Base-by-base conservation (phyloP, 2,797 vertebrate genomes). In the Myotis vivesi region DNA sequence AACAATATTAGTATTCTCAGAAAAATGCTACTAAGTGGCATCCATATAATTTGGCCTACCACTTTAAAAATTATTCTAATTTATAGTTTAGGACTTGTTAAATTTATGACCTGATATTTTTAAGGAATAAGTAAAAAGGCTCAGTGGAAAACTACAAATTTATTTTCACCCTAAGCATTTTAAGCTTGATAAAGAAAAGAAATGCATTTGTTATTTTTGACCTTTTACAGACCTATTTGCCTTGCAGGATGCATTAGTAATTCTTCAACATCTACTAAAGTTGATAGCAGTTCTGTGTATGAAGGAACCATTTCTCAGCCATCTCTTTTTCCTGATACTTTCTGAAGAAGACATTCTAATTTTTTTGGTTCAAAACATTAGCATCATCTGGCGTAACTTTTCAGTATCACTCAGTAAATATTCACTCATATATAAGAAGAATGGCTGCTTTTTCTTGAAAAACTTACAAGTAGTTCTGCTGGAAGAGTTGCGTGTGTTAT, bases 311-410 rank as follows among this genome's bases (percentile, higher is more conserved):
- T 87, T 75, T 88, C 89, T 95, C 94, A 80, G 87, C 64, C 0
- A 38, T 97, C 97, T 96, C 82, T 89, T 69, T 36, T 41, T 71
- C 30, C 91, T 81, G 33, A 57, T 90, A 92, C 92, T 93, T 59
- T 77, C 84, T 41, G 15, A 92, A 92, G 68, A 88, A 95, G 79
- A 95, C 55, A 68, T 84, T 95, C 92, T 46, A 97, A 92, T 96
- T 96, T 92, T 92, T 86, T 92, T 95, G 66, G 85, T 79, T 94
- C 83, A 76, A 75, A 97, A 95, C 15, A n/a, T 91, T 88, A 97
- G 51, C 62, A 72, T 94, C 66, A 71, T 51, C 82, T 97, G 92
- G 77, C 92, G 3, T 68, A 96, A 94, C 9, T 86, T 92, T 94
- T 95, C 71, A 68, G 19, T 93, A 92, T 96, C 3, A 1, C 77